Percentiles rank a stretch among this genome's conserved stretches.
These are phyloP conservation scores for Nymphicus hollandicus DNA, from an alignment of 2,113 vertebrate genomes.

Conservation along the genomic window DNA sequence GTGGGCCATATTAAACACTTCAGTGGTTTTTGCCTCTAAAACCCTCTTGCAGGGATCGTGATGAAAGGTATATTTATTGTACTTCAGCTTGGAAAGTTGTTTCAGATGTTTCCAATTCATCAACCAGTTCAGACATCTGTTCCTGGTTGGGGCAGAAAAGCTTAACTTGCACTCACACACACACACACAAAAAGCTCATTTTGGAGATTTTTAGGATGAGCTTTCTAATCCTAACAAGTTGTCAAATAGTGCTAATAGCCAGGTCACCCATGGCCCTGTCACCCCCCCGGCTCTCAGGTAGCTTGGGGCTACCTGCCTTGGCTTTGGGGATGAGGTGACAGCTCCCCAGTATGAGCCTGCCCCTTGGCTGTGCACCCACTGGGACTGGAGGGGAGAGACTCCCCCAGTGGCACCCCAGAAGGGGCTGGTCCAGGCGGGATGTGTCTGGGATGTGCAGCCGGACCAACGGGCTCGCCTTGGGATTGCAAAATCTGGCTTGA, in stretches of 20 bases:
- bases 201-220: conserved; percentile 76
- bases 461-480: rapidly evolving
- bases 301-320: neutral
- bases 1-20: conserved; percentile 57
- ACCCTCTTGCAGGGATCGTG: conserved; percentile 75
- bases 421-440: neutral
- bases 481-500: neutral
- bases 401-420: rapidly evolving
- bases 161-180: conserved; percentile 72
- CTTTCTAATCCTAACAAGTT: conserved; percentile 80
- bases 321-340: rapidly evolving
- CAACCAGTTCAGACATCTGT: conserved; percentile 87
- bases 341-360: rapidly evolving
- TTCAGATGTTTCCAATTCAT: conserved; percentile 95
- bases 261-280: neutral
- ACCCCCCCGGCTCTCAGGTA: neutral
- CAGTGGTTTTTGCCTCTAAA: conserved; percentile 69
- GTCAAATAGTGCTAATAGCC: conserved; percentile 67
- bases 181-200: conserved; percentile 70
- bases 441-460: rapidly evolving
- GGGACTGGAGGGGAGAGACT: neutral
- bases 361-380: neutral
- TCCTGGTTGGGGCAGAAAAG: conserved; percentile 82
- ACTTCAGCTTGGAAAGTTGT: conserved; percentile 85
- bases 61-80: conserved; percentile 94